Percentiles rank a stretch among this genome's conserved stretches.
These are phyloP conservation scores for Neodontobutis hainanensis DNA, from an alignment of 2,113 vertebrate species.

Conservation along the genomic window DNA sequence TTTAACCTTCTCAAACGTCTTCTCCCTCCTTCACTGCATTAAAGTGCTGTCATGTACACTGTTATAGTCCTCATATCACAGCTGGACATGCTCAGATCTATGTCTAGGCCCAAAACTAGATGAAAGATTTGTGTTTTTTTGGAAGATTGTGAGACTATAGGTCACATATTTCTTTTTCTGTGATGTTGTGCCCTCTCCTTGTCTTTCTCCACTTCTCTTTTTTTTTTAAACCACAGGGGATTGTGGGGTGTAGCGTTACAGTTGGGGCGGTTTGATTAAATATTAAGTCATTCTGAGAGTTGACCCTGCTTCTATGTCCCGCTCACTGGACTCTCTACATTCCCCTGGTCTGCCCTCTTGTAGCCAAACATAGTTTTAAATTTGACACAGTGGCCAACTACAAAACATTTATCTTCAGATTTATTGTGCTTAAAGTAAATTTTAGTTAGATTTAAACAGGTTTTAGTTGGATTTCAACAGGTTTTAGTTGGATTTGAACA, in stretches of 20 bases:
- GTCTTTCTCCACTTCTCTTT: slow-evolving; percentile 25
- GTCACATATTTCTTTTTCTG: slow-evolving; percentile 14
- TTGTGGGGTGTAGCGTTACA: slow-evolving; percentile 64
- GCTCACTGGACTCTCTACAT: slow-evolving; percentile 15
- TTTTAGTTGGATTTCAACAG: too few species aligned
- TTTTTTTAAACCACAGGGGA: slow-evolving; percentile 32
- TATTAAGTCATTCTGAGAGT: slow-evolving; percentile 69
- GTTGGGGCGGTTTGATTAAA: slow-evolving; percentile 62
- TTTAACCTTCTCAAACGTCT: slow-evolving; percentile 32
- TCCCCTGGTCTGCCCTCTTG: slow-evolving; percentile 7
- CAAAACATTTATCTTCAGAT: too few species aligned
- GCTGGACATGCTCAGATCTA: too few species aligned
- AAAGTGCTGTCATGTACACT: too few species aligned
- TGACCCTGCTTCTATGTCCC: slow-evolving; percentile 51
- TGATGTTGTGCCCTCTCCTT: slow-evolving; percentile 2
- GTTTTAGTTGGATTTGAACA: too few species aligned
- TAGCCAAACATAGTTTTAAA: too few species aligned
- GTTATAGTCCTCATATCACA: too few species aligned
- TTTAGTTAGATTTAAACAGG: too few species aligned
- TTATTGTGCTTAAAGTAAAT: too few species aligned
- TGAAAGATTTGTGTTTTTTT: too few species aligned
- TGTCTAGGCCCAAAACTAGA: too few species aligned
- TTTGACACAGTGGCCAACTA: too few species aligned
- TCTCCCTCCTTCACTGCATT: not conserved
- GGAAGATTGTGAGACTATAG: not conserved